A percentile compares a stretch with the other conserved stretches of the same genome.
Evolutionary conservation across 2,797 vertebrate species (phyloP).

Genomic region (Smutsia gigantea): DNA sequence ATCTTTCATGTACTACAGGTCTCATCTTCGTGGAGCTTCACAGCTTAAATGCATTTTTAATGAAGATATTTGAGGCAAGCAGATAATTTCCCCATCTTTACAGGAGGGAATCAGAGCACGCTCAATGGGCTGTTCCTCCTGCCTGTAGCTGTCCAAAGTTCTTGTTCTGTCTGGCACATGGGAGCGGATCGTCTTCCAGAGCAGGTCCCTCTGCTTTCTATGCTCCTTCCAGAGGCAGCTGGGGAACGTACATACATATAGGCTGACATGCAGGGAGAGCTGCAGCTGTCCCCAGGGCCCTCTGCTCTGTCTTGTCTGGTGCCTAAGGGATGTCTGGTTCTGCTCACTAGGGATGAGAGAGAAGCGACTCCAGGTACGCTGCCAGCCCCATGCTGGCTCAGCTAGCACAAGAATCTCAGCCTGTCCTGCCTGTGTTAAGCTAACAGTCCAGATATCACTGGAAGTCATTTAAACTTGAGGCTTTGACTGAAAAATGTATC

Average conservation of each 20-base stretch:
- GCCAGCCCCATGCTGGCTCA: not conserved
- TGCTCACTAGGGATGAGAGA: not conserved
- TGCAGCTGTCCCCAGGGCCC: not conserved
- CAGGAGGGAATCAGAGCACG: conserved; percentile 84
- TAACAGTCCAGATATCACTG: not conserved
- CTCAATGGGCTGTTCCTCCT: conserved; percentile 83
- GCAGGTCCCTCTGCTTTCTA: not conserved
- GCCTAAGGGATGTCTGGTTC: not conserved
- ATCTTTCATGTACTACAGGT: conserved; percentile 92
- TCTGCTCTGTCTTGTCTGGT: not conserved
- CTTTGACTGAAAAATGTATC: not conserved
- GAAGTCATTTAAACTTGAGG: not conserved
- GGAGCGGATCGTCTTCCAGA: not conserved
- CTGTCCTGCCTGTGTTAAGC: not conserved
- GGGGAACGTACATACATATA: no score
- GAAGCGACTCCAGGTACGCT: not conserved
- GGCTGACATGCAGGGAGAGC: not conserved
- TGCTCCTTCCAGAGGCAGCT: not conserved
- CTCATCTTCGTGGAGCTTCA: conserved; percentile 85
- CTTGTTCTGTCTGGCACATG: not conserved
- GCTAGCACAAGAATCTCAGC: not conserved
- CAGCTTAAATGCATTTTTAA: conserved; percentile 91
- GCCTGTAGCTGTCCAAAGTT: conserved; percentile 32
- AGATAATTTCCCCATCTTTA: conserved; percentile 88
- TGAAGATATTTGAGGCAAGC: conserved; percentile 88